phyloP scores from a whole-genome alignment of 2,888 invertebrate genomes.

The Dynastes grantii region DNA sequence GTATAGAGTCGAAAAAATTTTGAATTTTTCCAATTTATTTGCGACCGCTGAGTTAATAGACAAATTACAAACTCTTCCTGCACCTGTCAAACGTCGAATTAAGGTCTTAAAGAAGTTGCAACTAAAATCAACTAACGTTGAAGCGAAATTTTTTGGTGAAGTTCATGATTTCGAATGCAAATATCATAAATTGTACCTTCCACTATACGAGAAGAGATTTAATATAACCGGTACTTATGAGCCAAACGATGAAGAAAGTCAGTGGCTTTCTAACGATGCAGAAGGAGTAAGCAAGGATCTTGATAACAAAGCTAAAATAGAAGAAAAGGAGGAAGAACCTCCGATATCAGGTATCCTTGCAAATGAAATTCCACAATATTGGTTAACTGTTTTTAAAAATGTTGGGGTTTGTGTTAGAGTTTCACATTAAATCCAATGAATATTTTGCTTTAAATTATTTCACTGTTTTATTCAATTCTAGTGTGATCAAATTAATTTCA shows the following conservation, averaged over 20 bases:
- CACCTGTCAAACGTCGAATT: conserved; percentile 84
- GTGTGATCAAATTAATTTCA: too few species aligned
- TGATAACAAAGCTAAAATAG: conserved; percentile 79
- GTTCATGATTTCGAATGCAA: conserved; percentile 94
- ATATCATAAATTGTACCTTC: conserved; percentile 86
- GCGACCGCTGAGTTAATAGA: conserved; percentile 67
- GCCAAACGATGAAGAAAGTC: conserved; percentile 91
- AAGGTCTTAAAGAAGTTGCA: conserved; percentile 91
- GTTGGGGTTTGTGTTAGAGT: conserved; percentile 89
- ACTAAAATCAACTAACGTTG: conserved; percentile 81
- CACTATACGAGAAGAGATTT: conserved; percentile 82
- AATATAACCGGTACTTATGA: conserved; percentile 83
- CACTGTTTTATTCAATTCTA: too few species aligned
- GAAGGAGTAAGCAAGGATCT: conserved; percentile 74
- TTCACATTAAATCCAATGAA: conserved; percentile 93
- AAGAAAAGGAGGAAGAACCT: conserved; percentile 70
- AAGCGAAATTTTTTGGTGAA: conserved; percentile 92
- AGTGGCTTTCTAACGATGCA: conserved; percentile 87
- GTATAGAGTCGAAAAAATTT: conserved; percentile 65
- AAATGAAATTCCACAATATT: conserved; percentile 94
- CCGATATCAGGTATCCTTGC: conserved; percentile 64
- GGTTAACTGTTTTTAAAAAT: conserved; percentile 95
- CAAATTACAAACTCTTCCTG: conserved; percentile 73
- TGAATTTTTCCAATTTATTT: conserved; percentile 76
- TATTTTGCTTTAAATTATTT: conserved; percentile 76